phyloP scores from a whole-genome alignment of 2,888 invertebrate genomes.

The Hypomecis atomaria region DNA sequence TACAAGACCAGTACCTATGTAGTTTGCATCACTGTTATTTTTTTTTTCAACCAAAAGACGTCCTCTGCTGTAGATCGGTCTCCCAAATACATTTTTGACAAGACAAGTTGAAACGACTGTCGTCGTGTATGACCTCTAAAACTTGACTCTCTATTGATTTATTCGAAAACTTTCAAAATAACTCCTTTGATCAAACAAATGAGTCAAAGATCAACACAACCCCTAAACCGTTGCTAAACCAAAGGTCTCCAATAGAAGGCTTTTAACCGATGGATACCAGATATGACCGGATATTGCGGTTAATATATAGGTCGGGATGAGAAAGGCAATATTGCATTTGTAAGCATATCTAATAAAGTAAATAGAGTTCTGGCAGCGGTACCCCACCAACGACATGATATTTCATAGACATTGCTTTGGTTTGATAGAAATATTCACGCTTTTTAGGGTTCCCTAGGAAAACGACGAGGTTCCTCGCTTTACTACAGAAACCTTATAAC shows the following conservation, averaged over 20 bases:
- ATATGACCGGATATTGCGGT: constrained; percentile 42
- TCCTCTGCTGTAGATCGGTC: too few relatives aligned
- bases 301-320: constrained; percentile 43
- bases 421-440: too few relatives aligned
- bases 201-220: constrained; percentile 8
- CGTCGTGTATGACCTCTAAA: too few relatives aligned
- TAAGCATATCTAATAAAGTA: constrained; percentile 23
- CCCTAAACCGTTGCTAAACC: constrained; percentile 25
- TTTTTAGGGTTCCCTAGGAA: too few relatives aligned
- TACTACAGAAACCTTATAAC: too few relatives aligned
- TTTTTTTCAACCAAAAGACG: too few relatives aligned
- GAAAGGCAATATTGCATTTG: constrained; percentile 29
- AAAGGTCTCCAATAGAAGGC: constrained; percentile 8
- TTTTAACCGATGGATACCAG: constrained; percentile 31
- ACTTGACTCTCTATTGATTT: constrained; percentile 1
- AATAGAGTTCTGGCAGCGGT: constrained; percentile 1
- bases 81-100: too few relatives aligned
- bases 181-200: constrained; percentile 15
- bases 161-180: not conserved
- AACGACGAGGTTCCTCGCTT: too few relatives aligned
- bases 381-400: not conserved
- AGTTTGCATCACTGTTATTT: too few relatives aligned
- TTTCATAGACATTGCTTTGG: too few relatives aligned
- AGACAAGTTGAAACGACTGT: too few relatives aligned
- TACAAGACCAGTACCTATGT: too few relatives aligned